phyloP scores from a whole-genome alignment of 2,797 vertebrate genomes.

The Eidolon dupreanum region DNA sequence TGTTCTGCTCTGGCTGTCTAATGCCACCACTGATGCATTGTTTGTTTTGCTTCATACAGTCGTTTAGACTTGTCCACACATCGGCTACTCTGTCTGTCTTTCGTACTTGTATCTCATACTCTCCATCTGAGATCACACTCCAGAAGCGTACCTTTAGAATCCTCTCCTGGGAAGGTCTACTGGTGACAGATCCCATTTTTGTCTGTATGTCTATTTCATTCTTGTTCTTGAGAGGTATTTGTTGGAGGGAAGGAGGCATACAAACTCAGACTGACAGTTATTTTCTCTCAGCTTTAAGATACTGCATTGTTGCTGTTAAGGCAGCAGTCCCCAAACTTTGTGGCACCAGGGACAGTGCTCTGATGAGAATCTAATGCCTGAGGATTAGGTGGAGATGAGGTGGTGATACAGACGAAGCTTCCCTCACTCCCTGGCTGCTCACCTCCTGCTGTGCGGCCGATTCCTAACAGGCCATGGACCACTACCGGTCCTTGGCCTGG shows the following conservation, averaged over 20 bases:
- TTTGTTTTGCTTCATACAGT: neutral
- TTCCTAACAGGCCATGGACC: too few species aligned
- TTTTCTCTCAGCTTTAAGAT: neutral
- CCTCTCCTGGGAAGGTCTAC: neutral
- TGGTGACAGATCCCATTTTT: neutral
- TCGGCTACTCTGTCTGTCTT: neutral
- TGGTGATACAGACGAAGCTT: too few species aligned
- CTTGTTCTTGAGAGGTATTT: neutral
- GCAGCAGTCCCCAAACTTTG: too few species aligned
- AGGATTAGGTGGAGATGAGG: too few species aligned
- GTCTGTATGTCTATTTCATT: neutral
- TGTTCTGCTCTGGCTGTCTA: too few species aligned
- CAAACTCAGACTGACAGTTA: neutral
- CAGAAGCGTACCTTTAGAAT: neutral
- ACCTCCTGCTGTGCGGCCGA: too few species aligned
- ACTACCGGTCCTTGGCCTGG: too few species aligned
- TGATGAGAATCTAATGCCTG: too few species aligned
- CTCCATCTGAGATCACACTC: neutral
- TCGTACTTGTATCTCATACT: too few species aligned
- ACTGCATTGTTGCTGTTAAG: neutral
- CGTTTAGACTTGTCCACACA: fast-evolving
- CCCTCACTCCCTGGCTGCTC: too few species aligned
- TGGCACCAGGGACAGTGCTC: too few species aligned
- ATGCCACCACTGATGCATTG: neutral
- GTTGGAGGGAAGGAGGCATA: too few species aligned